phyloP scores from a whole-genome alignment of 2,113 vertebrate genomes.

The Phaethon lepturus region DNA sequence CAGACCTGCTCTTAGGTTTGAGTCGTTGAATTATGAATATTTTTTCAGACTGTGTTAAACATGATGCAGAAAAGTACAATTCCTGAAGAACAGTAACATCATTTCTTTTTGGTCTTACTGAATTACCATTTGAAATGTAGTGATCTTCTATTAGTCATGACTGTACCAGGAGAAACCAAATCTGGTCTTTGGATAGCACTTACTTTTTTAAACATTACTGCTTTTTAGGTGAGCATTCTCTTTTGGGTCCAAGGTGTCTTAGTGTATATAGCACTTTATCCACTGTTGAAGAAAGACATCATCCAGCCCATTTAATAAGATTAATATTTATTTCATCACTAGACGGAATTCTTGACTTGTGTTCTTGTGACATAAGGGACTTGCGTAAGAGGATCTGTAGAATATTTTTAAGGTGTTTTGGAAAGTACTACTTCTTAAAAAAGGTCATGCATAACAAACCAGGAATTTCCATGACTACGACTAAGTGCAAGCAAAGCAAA shows the following conservation, averaged over 20 bases:
- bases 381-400: not conserved
- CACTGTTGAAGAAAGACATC: not conserved
- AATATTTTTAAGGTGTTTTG: not conserved
- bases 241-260: not conserved
- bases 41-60: not conserved
- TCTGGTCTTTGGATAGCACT: not conserved
- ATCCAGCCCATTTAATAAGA: not conserved
- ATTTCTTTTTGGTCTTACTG: not conserved
- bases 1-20: not conserved
- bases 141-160: not conserved
- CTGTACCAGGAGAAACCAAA: not conserved
- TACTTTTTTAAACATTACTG: not conserved
- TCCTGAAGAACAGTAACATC: not conserved
- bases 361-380: not conserved
- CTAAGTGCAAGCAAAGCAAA: not conserved
- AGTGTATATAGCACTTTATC: not conserved
- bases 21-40: not conserved
- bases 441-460: not conserved
- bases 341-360: not conserved
- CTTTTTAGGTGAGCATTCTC: not conserved
- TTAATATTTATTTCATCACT: not conserved
- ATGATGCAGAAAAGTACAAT: not conserved
- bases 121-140: not conserved
- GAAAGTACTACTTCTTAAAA: not conserved
- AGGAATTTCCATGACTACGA: not conserved